Base-by-base conservation (phyloP, 2,797 vertebrate genomes). In the Hippoglossus hippoglossus region DNA sequence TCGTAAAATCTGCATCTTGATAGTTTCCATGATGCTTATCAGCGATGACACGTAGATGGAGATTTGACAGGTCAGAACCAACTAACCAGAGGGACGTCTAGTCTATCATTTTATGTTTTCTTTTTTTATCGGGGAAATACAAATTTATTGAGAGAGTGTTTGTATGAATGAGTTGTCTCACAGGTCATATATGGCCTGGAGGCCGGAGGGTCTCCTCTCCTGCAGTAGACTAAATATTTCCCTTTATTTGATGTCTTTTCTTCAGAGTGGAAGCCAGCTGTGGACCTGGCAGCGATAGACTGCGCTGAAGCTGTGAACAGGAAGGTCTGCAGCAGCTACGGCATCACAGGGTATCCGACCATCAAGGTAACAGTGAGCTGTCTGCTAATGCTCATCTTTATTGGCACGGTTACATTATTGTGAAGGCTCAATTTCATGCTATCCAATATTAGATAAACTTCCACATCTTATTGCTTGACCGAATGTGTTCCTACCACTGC, bases 181-280 rank as follows among this genome's bases (percentile, higher is more conserved):
- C 36, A 39, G 36, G 36, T 39, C 18, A 15, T 46, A 8, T 46
- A 7, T 3, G 46, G 18, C 6, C 46, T 47, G 16, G 46, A 47
- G 18, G 39, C 39, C 39, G 11, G 12, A 41, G 10, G 36, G 7
- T 31, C 8, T 31, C 31, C 31, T 31, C 3, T 46, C 11, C 2
- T 25, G 73, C 39, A 0, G 53, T 21, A 59, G 53, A 56, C 58
- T 73, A 59, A 80, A 84, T 84, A 80, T 90, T 89, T 64, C 13
- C 26, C 0, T 80, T 44, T 75, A 1, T 82, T 64, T 81, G 34
- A 13, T 78, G 36, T 83, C 6, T 69, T 7, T 55, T 56, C 47
- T 53, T 44, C 75, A 99, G 98, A 96, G 56, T 99, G 98, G 97
- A 95, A 94, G 61, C 96, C 95, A 0, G 97, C 94, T 0, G 92